A percentile compares a stretch with the other conserved stretches of the same genome.
Conservation (phyloP, 2,113 vertebrate genomes). For the Strigops habroptila region DNA sequence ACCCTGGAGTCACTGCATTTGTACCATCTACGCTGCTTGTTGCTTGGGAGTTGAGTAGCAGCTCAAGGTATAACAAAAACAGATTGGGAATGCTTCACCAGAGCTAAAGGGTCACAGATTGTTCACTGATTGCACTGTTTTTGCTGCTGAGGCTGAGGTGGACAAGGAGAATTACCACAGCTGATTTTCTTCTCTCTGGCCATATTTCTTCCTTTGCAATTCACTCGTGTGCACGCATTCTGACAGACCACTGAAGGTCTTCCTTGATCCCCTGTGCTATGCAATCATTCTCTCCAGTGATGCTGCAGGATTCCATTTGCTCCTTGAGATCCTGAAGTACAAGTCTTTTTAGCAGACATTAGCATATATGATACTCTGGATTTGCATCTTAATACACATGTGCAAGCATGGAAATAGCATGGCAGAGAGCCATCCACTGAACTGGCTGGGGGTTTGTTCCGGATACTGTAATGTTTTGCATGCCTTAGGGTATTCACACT, state of each 20-base stretch:
- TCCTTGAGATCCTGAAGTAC: background rate
- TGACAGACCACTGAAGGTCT: background rate
- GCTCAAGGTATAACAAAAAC: background rate
- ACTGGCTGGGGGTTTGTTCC: background rate
- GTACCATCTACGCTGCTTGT: background rate
- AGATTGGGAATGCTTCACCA: background rate
- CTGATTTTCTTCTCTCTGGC: background rate
- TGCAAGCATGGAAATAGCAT: background rate
- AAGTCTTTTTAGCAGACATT: background rate
- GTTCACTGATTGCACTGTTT: background rate
- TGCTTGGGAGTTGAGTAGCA: background rate
- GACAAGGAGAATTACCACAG: background rate
- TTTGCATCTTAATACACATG: background rate
- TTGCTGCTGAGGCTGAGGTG: background rate
- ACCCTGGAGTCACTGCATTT: background rate
- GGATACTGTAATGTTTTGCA: background rate
- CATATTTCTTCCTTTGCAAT: background rate
- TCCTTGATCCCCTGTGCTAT: background rate
- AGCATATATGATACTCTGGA: background rate
- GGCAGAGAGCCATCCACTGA: background rate
- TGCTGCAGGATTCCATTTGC: background rate
- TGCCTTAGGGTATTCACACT: background rate
- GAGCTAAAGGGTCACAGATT: background rate
- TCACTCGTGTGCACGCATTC: background rate
- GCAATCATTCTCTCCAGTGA: background rate